These are phyloP conservation scores for Tetragnatha versicolor DNA, from an alignment of 1,140 invertebrate species.

Conservation along the genomic window DNA sequence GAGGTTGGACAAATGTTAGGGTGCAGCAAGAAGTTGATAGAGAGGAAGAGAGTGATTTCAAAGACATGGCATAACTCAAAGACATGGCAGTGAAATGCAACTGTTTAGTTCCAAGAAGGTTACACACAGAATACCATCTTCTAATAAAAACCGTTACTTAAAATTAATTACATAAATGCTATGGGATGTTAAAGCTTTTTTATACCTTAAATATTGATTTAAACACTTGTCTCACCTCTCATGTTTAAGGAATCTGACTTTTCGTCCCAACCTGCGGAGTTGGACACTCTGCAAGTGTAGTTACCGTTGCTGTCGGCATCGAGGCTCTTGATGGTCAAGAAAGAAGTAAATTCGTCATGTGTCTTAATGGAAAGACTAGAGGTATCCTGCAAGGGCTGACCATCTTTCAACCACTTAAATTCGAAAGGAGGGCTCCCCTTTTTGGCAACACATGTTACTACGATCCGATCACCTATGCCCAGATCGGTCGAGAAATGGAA, in stretches of 20 bases:
- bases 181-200: background rate
- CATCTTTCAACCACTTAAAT: conserved; percentile 57
- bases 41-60: background rate
- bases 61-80: background rate
- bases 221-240: conserved; percentile 27
- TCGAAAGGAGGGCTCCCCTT: conserved; percentile 57
- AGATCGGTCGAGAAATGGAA: conserved; percentile 5
- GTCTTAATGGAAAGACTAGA: background rate
- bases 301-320: conserved; percentile 53
- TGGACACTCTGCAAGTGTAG: conserved; percentile 56
- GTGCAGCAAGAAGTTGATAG: background rate
- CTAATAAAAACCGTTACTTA: background rate
- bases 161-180: background rate
- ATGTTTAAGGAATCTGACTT: background rate
- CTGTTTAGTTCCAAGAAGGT: background rate
- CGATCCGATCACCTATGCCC: conserved; percentile 68
- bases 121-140: background rate
- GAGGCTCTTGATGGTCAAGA: conserved; percentile 33
- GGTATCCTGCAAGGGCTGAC: background rate
- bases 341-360: conserved; percentile 62
- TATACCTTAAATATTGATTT: no score
- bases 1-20: background rate
- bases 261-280: conserved; percentile 25
- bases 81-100: background rate
- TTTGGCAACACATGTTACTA: conserved; percentile 65